Percentiles rank a stretch among this genome's conserved stretches.
Evolutionary conservation across 2,797 vertebrate genomes (phyloP).

Genomic region (Acomys russatus): DNA sequence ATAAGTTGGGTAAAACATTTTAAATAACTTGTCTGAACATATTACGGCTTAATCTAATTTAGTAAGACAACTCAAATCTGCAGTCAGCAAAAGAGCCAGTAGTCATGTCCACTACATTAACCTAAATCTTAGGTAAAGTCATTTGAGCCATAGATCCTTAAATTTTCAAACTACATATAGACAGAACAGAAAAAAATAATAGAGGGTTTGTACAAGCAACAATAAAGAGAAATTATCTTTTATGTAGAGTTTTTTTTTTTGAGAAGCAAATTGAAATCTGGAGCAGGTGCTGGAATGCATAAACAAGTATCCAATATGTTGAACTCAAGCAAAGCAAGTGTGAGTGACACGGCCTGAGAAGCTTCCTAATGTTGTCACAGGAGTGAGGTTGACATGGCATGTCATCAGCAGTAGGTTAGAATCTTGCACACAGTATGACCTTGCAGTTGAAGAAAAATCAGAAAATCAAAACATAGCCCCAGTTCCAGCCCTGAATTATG

Average conservation of each 20-base stretch:
- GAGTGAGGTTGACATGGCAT: background rate
- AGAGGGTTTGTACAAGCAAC: background rate
- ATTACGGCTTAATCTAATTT: background rate
- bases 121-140: background rate
- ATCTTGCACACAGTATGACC: background rate
- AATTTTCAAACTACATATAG: background rate
- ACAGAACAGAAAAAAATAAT: background rate
- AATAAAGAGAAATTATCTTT: constrained; percentile 10
- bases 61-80: background rate
- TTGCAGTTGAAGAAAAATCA: background rate
- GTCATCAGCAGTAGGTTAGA: background rate
- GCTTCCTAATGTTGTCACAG: background rate
- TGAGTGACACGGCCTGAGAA: background rate
- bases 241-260: background rate
- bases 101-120: background rate
- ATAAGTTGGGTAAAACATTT: background rate
- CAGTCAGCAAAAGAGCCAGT: background rate
- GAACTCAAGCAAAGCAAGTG: background rate
- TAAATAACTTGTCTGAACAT: background rate
- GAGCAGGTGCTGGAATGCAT: background rate
- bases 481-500: background rate
- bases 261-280: background rate
- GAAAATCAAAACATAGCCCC: background rate
- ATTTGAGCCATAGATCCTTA: background rate
- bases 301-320: background rate